Evolutionary conservation across 30 jellyfish, hydroid and myxozoan species (phyloP), one percentile per base, ranked within the genome.

Genomic region (Pseudorhiza aurosa): DNA sequence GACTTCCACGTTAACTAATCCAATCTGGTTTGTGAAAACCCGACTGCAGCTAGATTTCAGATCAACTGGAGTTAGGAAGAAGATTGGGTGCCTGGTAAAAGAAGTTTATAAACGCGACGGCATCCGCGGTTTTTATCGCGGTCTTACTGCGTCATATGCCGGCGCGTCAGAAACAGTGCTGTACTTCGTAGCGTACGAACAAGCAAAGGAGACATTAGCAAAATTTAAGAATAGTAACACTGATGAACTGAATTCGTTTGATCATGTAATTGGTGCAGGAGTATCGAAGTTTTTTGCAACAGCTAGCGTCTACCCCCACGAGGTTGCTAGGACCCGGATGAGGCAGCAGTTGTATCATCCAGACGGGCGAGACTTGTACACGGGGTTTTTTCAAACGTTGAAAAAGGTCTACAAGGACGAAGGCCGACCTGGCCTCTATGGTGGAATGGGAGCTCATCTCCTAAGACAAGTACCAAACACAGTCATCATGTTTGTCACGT

Each of bases 371-470:
- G 87, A 75, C 59, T 50, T 73, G n/a, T 94, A 94, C 49, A 75
- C 75, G 27, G 97, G 97, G 24, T 94, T 94, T 72, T 88, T 88
- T 46, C 97, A 88, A 79, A 94, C 99, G 9, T 58, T 94, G 37
- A 44, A 29, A 27, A 94, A 82, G 75, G 97, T 94, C 49, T 94
- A 81, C 46, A 77, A 83, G 44, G 97, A 94, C 6, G 99, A 94
- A 71, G 93, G 96, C 7, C 57, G 95, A 58, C 73, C 76, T 65
- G 99, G 97, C 26, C 95, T 94, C 22, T 94, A 94, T 88, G 97
- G 97, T 19, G 99, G 99, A 51, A 69, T 94, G 93, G 90, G 95
- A 27, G 97, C 97, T 9, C 99, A 94, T 80, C 96, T 94, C 36
- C 77, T 94, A 44, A 79, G 99, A 27, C 99, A 94, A 69, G 96